Evolutionary conservation across 2,797 vertebrate species (phyloP).

Genomic region (Sebastes hopkinsi): DNA sequence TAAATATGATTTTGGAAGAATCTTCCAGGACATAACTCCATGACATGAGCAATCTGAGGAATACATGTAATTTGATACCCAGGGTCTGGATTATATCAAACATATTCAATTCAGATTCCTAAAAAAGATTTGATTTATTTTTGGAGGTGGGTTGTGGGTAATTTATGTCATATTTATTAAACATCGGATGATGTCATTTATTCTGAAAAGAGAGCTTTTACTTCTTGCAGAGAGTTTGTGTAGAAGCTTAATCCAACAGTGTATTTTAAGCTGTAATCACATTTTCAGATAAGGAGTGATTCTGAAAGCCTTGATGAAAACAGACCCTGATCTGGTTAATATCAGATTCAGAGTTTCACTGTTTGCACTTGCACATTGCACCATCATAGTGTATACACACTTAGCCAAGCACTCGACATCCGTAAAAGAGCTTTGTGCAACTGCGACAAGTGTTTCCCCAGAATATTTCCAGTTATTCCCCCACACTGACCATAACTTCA

Average conservation of each 20-base stretch:
- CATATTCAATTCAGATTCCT: background rate
- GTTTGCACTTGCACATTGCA: background rate
- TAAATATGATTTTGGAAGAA: constrained; percentile 16
- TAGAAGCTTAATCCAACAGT: background rate
- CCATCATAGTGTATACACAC: background rate
- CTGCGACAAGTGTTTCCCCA: background rate
- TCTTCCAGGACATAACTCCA: constrained; percentile 13
- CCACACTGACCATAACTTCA: background rate
- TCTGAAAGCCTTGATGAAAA: background rate
- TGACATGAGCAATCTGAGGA: constrained; percentile 21
- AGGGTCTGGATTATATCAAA: background rate
- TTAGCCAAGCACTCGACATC: background rate
- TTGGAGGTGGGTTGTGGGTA: background rate
- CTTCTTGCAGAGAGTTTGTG: background rate
- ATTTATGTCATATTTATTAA: background rate
- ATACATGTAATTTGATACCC: constrained; percentile 12
- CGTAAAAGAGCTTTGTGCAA: background rate
- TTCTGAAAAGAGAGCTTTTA: background rate
- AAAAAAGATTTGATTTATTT: background rate
- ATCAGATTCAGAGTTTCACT: background rate
- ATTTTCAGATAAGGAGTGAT: background rate
- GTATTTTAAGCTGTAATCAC: background rate
- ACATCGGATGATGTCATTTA: background rate
- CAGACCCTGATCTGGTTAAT: background rate
- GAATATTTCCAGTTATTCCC: background rate